Conservation (phyloP, 2,888 invertebrate genomes). For the Pegoplata infirma region DNA sequence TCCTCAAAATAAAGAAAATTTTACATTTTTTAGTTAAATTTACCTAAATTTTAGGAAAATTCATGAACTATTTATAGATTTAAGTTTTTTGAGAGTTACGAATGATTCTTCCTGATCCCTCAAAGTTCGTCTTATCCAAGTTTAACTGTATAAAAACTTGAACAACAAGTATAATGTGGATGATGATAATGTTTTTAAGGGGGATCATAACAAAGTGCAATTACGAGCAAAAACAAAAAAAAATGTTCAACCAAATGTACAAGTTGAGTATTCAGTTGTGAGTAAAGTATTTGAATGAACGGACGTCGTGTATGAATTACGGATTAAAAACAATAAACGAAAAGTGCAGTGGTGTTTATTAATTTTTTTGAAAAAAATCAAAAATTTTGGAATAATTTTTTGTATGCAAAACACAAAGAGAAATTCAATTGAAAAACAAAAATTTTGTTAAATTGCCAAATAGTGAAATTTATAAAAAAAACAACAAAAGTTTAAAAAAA, state of each 20-base stretch:
- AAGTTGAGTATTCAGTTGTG: constrained; percentile 53
- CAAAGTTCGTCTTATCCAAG: too few relatives aligned
- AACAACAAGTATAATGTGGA: constrained; percentile 46
- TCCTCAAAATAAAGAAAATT: too few relatives aligned
- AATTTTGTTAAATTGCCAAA: constrained; percentile 45
- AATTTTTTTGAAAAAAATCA: constrained; percentile 12
- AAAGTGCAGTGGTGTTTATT: constrained; percentile 41
- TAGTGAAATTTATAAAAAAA: background rate
- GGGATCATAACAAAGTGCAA: constrained; percentile 58
- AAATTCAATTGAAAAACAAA: constrained; percentile 31
- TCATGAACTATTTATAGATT: too few relatives aligned
- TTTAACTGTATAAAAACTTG: constrained; percentile 57
- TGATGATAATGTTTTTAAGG: constrained; percentile 26
- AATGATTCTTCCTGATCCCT: too few relatives aligned
- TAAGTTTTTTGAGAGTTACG: too few relatives aligned
- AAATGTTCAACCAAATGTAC: constrained; percentile 18
- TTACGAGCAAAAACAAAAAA: constrained; percentile 36
- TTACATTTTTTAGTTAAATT: too few relatives aligned
- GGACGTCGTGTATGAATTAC: constrained; percentile 38
- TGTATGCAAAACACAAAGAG: constrained; percentile 54
- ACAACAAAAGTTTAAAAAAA: background rate
- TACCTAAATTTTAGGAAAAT: too few relatives aligned
- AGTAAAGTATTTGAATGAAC: constrained; percentile 39
- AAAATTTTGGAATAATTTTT: constrained; percentile 28
- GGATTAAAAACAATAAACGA: constrained; percentile 24